Percentiles rank a stretch among this genome's conserved stretches.
Evolutionary conservation across 2,888 invertebrate species (phyloP).

Genomic region (Drosophila quasianomalipes): DNA sequence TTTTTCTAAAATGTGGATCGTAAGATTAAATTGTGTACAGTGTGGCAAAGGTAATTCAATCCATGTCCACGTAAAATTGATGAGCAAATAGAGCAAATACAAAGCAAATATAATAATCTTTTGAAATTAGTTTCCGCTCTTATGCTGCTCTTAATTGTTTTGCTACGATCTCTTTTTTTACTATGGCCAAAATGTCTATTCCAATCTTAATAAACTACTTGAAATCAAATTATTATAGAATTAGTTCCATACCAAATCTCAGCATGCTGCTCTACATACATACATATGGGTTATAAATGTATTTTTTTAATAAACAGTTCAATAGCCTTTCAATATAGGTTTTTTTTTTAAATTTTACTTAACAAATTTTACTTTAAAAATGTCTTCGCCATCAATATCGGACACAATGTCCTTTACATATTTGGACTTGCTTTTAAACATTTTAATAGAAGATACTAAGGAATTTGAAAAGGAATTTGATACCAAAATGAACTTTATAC

Average conservation of each 20-base stretch:
- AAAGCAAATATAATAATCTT: not conserved
- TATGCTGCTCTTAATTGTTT: not conserved
- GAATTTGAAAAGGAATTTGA: conserved; percentile 59
- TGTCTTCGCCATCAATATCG: conserved; percentile 31
- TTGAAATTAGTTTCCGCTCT: not conserved
- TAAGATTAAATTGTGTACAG: conserved; percentile 18
- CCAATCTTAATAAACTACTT: not conserved
- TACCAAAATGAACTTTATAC: conserved; percentile 47
- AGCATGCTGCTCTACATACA: conserved; percentile 5
- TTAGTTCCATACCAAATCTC: not conserved
- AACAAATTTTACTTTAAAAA: conserved; percentile 17
- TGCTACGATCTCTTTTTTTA: not conserved
- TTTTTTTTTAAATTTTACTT: not conserved
- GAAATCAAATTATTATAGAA: not conserved
- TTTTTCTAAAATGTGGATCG: conserved; percentile 20
- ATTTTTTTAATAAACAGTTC: not conserved
- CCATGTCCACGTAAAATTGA: not conserved
- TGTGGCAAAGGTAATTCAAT: not conserved
- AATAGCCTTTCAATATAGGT: not conserved
- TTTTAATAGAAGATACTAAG: conserved; percentile 51
- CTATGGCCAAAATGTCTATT: not conserved
- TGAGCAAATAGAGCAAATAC: not conserved
- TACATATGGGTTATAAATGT: not conserved
- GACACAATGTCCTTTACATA: conserved; percentile 58
- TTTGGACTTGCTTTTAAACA: conserved; percentile 54